phyloP scores from a whole-genome alignment of 1,140 invertebrate species.

The Cyclina sinensis region DNA sequence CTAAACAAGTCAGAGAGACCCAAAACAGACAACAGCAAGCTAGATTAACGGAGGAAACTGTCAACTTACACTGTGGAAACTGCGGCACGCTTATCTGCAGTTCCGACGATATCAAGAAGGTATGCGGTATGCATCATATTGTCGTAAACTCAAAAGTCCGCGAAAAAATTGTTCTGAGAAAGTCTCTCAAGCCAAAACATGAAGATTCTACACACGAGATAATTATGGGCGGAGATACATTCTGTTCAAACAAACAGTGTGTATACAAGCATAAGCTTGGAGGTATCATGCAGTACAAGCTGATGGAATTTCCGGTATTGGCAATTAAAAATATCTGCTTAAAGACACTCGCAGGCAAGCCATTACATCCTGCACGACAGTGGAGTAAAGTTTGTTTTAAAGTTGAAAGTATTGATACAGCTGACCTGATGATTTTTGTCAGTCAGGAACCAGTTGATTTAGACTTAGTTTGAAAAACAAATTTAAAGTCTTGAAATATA shows the following conservation, averaged over 20 bases:
- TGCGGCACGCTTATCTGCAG: conserved; percentile 20
- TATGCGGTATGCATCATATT: conserved; percentile 26
- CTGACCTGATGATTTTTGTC: neutral
- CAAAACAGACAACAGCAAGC: neutral
- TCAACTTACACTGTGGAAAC: conserved; percentile 20
- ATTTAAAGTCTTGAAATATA: too few relatives aligned
- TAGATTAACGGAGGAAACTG: neutral
- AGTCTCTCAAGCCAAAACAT: neutral
- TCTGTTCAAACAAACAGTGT: neutral
- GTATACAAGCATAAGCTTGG: conserved; percentile 1
- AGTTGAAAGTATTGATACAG: neutral
- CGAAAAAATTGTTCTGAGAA: neutral
- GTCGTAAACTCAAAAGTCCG: neutral
- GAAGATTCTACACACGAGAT: neutral
- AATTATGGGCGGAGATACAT: neutral
- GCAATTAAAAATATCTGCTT: conserved; percentile 13
- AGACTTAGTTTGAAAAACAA: too few relatives aligned
- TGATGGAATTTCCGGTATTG: conserved; percentile 26
- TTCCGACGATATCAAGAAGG: conserved; percentile 9
- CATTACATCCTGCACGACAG: neutral
- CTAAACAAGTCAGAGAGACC: conserved; percentile 37
- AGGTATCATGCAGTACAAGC: neutral
- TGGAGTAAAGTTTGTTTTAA: conserved; percentile 7
- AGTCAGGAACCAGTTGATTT: too few relatives aligned
- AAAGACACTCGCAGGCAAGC: neutral